Evolutionary conservation across 2,113 vertebrate species (phyloP).

Genomic region (Antechinus flavipes): DNA sequence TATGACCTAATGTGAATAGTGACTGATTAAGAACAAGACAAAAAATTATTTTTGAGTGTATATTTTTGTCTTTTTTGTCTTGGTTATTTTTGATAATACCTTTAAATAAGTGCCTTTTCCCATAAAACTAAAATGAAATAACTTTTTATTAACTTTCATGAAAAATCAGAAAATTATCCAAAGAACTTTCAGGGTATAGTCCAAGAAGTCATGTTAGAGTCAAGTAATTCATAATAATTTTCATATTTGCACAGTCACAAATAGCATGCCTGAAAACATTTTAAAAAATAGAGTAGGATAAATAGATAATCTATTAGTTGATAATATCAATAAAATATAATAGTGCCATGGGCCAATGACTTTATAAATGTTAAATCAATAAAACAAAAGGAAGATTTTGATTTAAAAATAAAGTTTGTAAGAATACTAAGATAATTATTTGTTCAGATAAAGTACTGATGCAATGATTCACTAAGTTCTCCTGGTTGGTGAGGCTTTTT

Average conservation of each 20-base stretch:
- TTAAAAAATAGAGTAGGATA: background rate
- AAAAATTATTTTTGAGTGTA: background rate
- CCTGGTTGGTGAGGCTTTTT: background rate
- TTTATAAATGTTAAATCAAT: conserved; percentile 2
- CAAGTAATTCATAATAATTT: background rate
- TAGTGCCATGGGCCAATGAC: background rate
- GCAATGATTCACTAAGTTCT: background rate
- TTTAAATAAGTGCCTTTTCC: background rate
- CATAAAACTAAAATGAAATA: conserved; percentile 37
- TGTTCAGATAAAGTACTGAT: background rate
- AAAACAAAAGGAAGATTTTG: background rate
- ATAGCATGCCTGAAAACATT: background rate
- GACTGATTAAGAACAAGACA: background rate
- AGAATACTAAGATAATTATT: background rate
- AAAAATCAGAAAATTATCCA: conserved; percentile 18
- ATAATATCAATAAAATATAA: background rate
- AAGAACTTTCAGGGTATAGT: background rate
- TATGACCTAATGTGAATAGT: background rate
- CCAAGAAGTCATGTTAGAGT: conserved; percentile 7
- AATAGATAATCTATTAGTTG: background rate
- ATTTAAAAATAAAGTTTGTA: background rate
- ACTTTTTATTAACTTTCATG: background rate
- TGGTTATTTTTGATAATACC: background rate
- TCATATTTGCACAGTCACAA: conserved; percentile 22
- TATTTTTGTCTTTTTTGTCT: background rate